Percentiles rank a stretch among this genome's conserved stretches.
phyloP scores from a whole-genome alignment of 1,140 invertebrate genomes.

The Anagrus nilaparvatae region DNA sequence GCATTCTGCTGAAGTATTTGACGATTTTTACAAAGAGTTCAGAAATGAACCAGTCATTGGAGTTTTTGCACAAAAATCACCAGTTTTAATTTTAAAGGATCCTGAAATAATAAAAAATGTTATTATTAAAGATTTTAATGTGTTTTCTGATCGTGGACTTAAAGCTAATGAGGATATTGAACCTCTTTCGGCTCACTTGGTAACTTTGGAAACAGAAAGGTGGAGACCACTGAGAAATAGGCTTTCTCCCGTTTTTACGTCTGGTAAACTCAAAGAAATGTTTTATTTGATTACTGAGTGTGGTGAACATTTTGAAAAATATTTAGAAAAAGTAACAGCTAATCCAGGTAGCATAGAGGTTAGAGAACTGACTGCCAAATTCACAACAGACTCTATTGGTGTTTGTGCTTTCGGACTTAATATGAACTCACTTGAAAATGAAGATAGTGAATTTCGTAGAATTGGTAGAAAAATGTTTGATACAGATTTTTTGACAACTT shows the following conservation, averaged over 20 bases:
- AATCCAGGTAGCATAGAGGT: slow-evolving; percentile 19
- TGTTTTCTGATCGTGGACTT: slow-evolving; percentile 35
- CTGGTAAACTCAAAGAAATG: slow-evolving; percentile 42
- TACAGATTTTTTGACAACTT: slow-evolving; percentile 38
- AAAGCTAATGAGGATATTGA: slow-evolving; percentile 26
- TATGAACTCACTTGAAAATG: slow-evolving; percentile 42
- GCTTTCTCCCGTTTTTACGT: slow-evolving; percentile 40
- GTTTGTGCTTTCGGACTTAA: slow-evolving; percentile 49
- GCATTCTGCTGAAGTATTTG: slow-evolving; percentile 11
- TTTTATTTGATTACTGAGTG: slow-evolving; percentile 33
- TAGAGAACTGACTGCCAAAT: slow-evolving; percentile 42
- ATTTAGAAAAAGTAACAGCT: slow-evolving; percentile 23
- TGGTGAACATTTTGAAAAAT: slow-evolving; percentile 34
- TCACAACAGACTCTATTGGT: slow-evolving; percentile 49
- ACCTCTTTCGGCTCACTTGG: slow-evolving; percentile 28
- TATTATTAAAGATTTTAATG: slow-evolving; percentile 41
- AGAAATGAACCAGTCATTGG: slow-evolving; percentile 33
- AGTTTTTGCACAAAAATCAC: slow-evolving; percentile 29
- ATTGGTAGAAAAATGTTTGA: slow-evolving; percentile 41
- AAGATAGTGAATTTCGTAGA: slow-evolving; percentile 36
- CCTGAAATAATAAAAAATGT: slow-evolving; percentile 39
- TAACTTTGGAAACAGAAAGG: slow-evolving; percentile 27
- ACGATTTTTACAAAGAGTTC: slow-evolving; percentile 21
- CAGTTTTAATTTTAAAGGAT: slow-evolving; percentile 35
- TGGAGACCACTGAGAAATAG: slow-evolving; percentile 45